Evolutionary conservation across 2,113 vertebrate species (phyloP), one percentile per base, ranked within the genome.

Genomic region (Cyanoderma ruficeps): DNA sequence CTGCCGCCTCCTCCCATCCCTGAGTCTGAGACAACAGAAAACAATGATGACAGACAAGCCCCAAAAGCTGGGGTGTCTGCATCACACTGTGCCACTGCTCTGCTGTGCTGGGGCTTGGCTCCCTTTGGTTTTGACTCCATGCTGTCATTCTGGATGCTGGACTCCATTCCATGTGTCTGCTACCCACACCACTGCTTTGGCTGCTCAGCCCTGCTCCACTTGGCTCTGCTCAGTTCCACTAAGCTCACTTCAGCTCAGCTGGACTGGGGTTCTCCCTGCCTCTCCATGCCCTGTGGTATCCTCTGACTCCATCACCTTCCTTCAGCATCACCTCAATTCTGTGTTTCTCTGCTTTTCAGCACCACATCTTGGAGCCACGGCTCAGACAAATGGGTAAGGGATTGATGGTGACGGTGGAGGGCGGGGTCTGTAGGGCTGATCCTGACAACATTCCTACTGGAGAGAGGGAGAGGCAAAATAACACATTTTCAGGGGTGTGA

Each of bases 281-380:
- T 8, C 59, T 42, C 37, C 1, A 0, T n/a, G 30, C 46, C 20
- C 25, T 20, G 20, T 12, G 31, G 4, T 4, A 10, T 18, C 23
- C 47, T 39, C 28, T 27, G 0, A 0, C 16, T 35, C 46, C 37
- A 35, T 19, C 31, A 24, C 37, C 0, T 0, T 23, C 24, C 6
- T 30, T 42, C 46, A 13, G 46, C 20, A 31, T 15, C 1, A 1
- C 0, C 0, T 13, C 46, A 44, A 6, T 15, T 44, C 37, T 1
- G 0, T 19, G 6, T 60, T 76, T 35, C 21, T 28, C 52, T 42
- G 7, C 37, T 42, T 67, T 59, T 60, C 53, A 31, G 44, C 33
- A 52, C 28, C 55, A 6, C 4, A 0, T 9, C 33, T 33, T 22
- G 33, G 19, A 78, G 55, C 33, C 21, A 8, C 49, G 37, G 39